Evolutionary conservation across 2,888 invertebrate genomes (phyloP), one percentile per base, ranked within the genome.

Genomic region (Boloria euphrosyne): DNA sequence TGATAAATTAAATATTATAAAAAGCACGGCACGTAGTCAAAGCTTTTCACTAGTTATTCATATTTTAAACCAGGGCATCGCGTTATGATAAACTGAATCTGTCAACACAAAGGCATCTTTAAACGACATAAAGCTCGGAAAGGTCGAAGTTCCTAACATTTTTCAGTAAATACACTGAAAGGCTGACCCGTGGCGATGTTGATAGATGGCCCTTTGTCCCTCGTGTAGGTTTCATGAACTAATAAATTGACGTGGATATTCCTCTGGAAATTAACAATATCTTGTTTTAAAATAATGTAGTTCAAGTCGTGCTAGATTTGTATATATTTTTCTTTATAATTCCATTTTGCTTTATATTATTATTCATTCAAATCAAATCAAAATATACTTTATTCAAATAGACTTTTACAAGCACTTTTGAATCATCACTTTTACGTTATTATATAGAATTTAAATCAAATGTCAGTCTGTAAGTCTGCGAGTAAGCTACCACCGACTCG

Each of bases 181-280:
- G 49, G 49, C 31, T 59, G 59, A 59, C 59, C 59, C 49, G 38
- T 31, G 59, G 49, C 59, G 49, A 59, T 59, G 59, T 59, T 59
- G 49, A 59, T 49, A 59, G 59, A 59, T 59, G 27, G 38, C 49
- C 49, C 38, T 59, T 59, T 59, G 59, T 50, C 59, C 59, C 10
- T 59, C 38, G 14, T 13, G 27, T 16, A 49, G 7, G 16, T 17
- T 59, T 17, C 22, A 22, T 59, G 31, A 38, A 49, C 49, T 59
- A 49, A 59, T 59, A 59, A 47, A 59, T 31, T 16, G 6, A 16
- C 27, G 13, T 16, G 14, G 18, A 18, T 22, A 22, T 27, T 4
- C 22, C 14, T n/a, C 16, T 3, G 14, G 13, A 54, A 31, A n/a
- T 18, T 27, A 0, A 0, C n/a, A 10, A 16, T 5, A 22, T 16